phyloP scores from a whole-genome alignment of 1,140 invertebrate species.

The Procambarus virginalis region DNA sequence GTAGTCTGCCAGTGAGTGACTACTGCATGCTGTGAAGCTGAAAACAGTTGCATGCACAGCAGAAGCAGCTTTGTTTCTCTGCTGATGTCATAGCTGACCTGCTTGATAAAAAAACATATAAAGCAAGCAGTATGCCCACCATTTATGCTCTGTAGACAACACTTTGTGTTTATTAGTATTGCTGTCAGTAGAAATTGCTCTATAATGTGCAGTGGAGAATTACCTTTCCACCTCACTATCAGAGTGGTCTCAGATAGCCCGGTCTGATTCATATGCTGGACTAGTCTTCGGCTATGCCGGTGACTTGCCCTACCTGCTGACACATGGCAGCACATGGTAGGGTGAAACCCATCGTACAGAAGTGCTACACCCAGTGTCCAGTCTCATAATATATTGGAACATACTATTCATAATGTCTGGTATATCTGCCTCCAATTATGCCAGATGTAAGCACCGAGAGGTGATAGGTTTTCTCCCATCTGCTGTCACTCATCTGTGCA shows the following conservation, averaged over 20 bases:
- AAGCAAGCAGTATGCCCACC: constrained; percentile 58
- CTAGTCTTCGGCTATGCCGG: constrained; percentile 6
- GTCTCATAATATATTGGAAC: constrained; percentile 20
- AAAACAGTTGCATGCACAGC: constrained; percentile 56
- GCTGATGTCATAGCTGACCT: constrained; percentile 54
- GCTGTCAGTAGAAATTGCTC: constrained; percentile 48
- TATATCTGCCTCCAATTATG: constrained; percentile 28
- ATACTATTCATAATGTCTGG: constrained; percentile 33
- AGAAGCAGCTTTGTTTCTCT: constrained; percentile 53
- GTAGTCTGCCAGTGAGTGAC: constrained; percentile 59
- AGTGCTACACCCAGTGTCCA: constrained; percentile 39
- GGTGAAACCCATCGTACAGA: constrained; percentile 5
- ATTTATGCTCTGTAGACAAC: constrained; percentile 55
- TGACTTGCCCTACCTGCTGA: constrained; percentile 14
- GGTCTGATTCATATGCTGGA: constrained; percentile 21
- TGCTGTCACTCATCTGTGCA: constrained; percentile 16
- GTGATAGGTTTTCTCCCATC: constrained; percentile 8
- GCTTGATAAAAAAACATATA: constrained; percentile 52
- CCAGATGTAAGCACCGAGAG: constrained; percentile 32
- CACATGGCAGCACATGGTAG: constrained; percentile 17
- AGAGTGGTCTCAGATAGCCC: constrained; percentile 45
- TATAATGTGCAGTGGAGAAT: constrained; percentile 40
- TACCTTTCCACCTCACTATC: constrained; percentile 12
- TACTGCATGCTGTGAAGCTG: constrained; percentile 55
- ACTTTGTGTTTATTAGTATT: constrained; percentile 59